Evolutionary conservation across 2,113 vertebrate genomes (phyloP).

Genomic region (Notarius lentiginosus): DNA sequence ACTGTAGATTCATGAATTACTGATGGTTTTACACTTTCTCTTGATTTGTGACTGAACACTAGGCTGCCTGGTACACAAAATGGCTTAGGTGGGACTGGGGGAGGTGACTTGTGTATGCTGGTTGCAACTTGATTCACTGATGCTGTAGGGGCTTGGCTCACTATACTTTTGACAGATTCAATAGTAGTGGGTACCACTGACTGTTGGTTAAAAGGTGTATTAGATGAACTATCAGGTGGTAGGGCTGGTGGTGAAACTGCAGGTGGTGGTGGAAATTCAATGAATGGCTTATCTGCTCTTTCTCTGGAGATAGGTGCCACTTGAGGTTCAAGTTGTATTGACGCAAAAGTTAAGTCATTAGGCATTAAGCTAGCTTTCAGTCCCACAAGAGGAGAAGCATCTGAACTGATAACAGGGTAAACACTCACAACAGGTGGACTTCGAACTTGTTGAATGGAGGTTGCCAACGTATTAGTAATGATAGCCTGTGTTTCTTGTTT

Average conservation of each 20-base stretch:
- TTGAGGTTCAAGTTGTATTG: constrained; percentile 74
- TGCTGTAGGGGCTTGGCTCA: constrained; percentile 40
- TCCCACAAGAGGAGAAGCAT: constrained; percentile 28
- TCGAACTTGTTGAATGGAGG: constrained; percentile 64
- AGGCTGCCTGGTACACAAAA: constrained; percentile 86
- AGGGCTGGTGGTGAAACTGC: constrained; percentile 73
- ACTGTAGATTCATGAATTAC: constrained; percentile 74
- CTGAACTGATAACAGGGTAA: constrained; percentile 34
- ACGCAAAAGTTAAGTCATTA: constrained; percentile 50
- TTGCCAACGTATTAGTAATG: constrained; percentile 39
- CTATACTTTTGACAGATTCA: constrained; percentile 45
- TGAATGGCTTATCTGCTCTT: constrained; percentile 66
- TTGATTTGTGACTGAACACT: constrained; percentile 85
- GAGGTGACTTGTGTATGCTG: constrained; percentile 78
- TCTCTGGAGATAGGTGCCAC: constrained; percentile 69
- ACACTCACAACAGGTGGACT: constrained; percentile 51
- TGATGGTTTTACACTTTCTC: constrained; percentile 83
- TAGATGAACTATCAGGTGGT: constrained; percentile 72
- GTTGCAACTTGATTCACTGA: constrained; percentile 56
- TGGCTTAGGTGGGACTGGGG: constrained; percentile 94
- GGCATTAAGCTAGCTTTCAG: constrained; percentile 50
- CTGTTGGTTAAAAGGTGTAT: constrained; percentile 74
- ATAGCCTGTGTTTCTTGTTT: constrained; percentile 52
- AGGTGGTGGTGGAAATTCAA: constrained; percentile 62
- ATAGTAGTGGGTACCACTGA: constrained; percentile 42